Evolutionary conservation across 2,888 invertebrate genomes (phyloP), one percentile per base, ranked within the genome.

Genomic region (Onthophagus sagittarius): DNA sequence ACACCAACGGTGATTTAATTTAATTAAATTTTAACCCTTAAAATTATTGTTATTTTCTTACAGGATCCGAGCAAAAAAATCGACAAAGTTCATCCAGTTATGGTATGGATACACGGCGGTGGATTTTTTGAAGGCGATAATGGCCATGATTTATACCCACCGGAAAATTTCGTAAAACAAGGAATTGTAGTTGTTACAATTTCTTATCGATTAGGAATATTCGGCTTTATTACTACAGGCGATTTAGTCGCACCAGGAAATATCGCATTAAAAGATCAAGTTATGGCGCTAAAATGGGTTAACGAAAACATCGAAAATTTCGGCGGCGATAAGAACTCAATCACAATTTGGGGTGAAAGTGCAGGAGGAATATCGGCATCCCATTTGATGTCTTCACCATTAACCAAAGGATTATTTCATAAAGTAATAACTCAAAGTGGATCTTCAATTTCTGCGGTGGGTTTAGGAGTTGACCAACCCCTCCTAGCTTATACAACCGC

Each of bases 91-190:
- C 2, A 62, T 62, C 81, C 82, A 5, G 81, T 81, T 13, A 81
- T 82, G 80, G 81, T 83, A 5, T 82, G 79, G 78, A 79, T 83
- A 13, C 79, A 82, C 73, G 81, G 82, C 5, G 82, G 82, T 31
- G 79, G 77, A 13, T 81, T 81, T 63, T 76, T 78, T 72, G 74
- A 72, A 32, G 81, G 81, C n/a, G 74, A 77, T 15, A 77, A 81
- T 3, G 77, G 77, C 15, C 78, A 80, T 23, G 76, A 79, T 14
- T 39, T 75, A 2, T 80, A 76, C 69, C 80, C 78, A 7, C 81
- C 81, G 0, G 81, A 82, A 70, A 80, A 80, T 72, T 78, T 83
- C 62, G 71, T 83, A 33, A 80, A 82, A 65, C 78, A 80, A 72
- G 77, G 79, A 63, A 79, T 83, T 6, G 62, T 82, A 23, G 74